Base-by-base conservation (phyloP, 2,113 vertebrate species). In the Rhinogobius similis region DNA sequence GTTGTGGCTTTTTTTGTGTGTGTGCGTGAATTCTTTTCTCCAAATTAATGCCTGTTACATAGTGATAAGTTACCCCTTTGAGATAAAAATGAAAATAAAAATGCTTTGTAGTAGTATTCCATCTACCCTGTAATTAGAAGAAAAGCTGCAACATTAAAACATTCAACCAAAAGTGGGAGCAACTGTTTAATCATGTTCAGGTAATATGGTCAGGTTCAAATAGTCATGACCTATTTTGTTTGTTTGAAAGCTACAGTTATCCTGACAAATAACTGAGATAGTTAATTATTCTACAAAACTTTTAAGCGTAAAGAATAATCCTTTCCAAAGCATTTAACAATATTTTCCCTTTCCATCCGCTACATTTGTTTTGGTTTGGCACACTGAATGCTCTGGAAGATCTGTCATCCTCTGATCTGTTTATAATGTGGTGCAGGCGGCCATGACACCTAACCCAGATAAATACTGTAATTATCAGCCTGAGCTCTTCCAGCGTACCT, bases 401-500 rank as follows among this genome's bases (percentile, higher is more conserved):
- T 65, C 53, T 84, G 80, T 82, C 65, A 76, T 68, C 21, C 68
- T 79, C 84, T 84, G 79, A 83, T 86, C 78, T 74, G 75, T 75
- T 79, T 65, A 72, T 84, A 82, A 86, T 84, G 75, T 79, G 79
- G 79, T 82, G 73, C 55, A 20, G 73, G 75, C 79, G 81, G 74
- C 72, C 70, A 64, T 89, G 86, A 87, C 86, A 88, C 84, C 73
- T 83, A 86, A 90, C 84, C 79, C 82, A 88, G 89, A 90, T 90
- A 87, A 91, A 91, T 90, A 83, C 87, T 77, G 71, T 86, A 86
- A 90, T 88, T 86, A 88, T 79, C 77, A 70, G 75, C 70, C 56
- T 77, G 82, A 87, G 84, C 77, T 87, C 78, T 87, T 82, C 86
- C 79, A 68, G 76, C 75, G 87, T 85, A 90, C 74, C 81, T 76